phyloP scores from a whole-genome alignment of 2,797 vertebrate species.

The Scyliorhinus canicula region DNA sequence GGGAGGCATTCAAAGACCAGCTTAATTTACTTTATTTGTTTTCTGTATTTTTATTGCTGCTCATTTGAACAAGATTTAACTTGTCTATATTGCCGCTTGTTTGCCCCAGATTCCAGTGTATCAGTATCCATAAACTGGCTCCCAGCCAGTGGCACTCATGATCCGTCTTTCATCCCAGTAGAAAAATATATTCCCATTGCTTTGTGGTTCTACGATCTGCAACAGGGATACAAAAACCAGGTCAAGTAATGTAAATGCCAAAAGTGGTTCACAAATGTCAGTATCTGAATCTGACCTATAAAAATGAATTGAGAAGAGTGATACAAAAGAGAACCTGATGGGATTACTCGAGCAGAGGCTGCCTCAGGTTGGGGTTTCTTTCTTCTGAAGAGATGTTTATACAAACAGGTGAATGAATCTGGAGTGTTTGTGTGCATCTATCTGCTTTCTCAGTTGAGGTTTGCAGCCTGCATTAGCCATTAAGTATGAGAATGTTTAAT shows the following conservation, averaged over 20 bases:
- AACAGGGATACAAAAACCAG: background rate
- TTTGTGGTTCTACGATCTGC: background rate
- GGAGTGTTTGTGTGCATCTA: background rate
- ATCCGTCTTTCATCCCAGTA: background rate
- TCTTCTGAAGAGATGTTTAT: background rate
- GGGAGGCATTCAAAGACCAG: background rate
- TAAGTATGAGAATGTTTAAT: background rate
- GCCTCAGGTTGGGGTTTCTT: background rate
- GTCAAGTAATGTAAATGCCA: background rate
- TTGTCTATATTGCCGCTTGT: background rate
- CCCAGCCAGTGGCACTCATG: background rate
- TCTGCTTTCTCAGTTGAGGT: background rate
- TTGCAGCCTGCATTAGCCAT: background rate
- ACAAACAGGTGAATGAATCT: background rate
- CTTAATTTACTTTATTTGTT: background rate
- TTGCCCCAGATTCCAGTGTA: background rate
- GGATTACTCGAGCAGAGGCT: background rate
- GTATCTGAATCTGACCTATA: background rate
- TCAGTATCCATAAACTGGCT: background rate
- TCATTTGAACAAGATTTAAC: background rate
- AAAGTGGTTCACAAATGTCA: background rate
- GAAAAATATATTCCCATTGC: background rate
- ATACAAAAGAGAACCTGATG: background rate
- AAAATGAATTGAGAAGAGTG: background rate
- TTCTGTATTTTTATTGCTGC: background rate